Evolutionary conservation across 92 coral and sea anemone genomes (phyloP), one percentile per base, ranked within the genome.

Genomic region (Epizoanthus stellaris): DNA sequence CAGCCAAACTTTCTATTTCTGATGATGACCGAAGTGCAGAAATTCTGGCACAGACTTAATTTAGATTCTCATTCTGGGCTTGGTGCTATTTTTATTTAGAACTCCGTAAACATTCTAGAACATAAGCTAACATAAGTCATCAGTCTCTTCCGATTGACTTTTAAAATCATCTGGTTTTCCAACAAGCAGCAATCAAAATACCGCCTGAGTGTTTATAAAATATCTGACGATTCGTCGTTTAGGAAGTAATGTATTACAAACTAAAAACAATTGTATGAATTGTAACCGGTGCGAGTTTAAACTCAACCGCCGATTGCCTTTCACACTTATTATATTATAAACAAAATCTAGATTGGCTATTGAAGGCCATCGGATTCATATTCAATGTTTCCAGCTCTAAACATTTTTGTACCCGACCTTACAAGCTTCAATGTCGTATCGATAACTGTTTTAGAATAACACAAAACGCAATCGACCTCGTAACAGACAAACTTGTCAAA

Each of bases 351-450:
- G 49, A 40, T 62, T 61, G 25, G 70, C 70, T 4, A 62, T 62
- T 62, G 2, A 30, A n/a, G 34, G 67, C 45, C 82, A 63, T n/a
- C 53, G 25, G 3, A 42, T 62, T 62, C 15, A 75, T 73, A 73
- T 73, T 59, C 71, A 79, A 39, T 61, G 54, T 21, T 79, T 79
- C 83, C 83, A 45, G 72, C 56, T 79, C 21, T 61, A 77, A 79
- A 21, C 19, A 38, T 6, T 38, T 42, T 45, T 79, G 4, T 25
- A 14, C 52, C n/a, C 7, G 16, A 19, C 16, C 5, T 67, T 43
- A 15, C 14, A 68, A 68, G 49, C 42, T 63, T 15, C 61, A 42
- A 63, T 3, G 30, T 39, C 13, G 49, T 12, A 42, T 20, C 21
- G 25, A 4, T 20, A 19, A 39, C 16, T 13, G 6, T 68, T 17